Conservation (phyloP, 1,140 invertebrate genomes). For the Melitaea cinxia region DNA sequence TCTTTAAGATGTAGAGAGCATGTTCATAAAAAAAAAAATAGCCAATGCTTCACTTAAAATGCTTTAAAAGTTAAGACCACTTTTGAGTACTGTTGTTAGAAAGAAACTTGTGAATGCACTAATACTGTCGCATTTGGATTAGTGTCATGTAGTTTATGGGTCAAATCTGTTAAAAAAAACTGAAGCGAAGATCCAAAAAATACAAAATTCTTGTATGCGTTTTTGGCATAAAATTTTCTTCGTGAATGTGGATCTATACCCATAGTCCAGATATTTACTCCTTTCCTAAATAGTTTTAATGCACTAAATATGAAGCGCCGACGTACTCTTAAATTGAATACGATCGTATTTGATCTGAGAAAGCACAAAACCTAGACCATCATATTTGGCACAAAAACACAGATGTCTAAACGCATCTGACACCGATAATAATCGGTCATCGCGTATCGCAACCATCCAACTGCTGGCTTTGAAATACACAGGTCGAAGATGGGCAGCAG, state of each 20-base stretch:
- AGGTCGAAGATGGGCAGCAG: too few relatives aligned
- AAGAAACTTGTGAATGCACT: not conserved
- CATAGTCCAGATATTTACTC: too few relatives aligned
- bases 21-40: not conserved
- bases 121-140: not conserved
- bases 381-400: not conserved
- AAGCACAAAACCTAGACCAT: not conserved
- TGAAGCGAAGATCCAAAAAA: constrained; percentile 4
- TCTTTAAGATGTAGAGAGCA: not conserved
- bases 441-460: not conserved
- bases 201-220: not conserved
- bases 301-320: not conserved
- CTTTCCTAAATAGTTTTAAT: not conserved
- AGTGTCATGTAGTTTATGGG: not conserved
- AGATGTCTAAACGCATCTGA: not conserved
- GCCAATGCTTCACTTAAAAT: not conserved
- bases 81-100: not conserved
- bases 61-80: not conserved
- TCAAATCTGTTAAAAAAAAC: not conserved
- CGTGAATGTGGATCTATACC: not conserved
- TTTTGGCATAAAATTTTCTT: not conserved
- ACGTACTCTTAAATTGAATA: not conserved
- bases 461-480: too few relatives aligned
- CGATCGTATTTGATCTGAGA: not conserved
- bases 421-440: not conserved